Base-by-base conservation (phyloP, 2,113 vertebrate species). In the Alethe diademata region DNA sequence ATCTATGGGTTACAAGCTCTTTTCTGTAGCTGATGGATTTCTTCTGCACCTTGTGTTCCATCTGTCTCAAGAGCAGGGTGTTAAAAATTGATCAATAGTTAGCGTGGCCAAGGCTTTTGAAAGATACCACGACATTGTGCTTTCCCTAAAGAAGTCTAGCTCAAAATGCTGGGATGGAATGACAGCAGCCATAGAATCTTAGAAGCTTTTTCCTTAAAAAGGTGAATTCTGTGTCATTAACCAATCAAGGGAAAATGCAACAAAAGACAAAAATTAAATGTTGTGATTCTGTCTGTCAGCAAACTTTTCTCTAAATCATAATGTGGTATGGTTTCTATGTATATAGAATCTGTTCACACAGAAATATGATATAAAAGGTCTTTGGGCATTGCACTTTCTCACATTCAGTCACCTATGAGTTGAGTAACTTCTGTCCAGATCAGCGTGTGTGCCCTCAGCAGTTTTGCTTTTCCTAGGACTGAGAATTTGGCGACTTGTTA, bases 21-120 rank as follows among this genome's bases (percentile, higher is more conserved):
- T 66, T 81, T 73, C 56, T 78, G 29, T 57, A 74, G 72, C 43
- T 91, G 80, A 71, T 91, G 57, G 36, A 40, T 92, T 87, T 95
- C 36, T 86, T 78, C 48, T 45, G 12, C 0, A 0, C 35, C 31
- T 51, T 80, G 53, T 78, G 23, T 86, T 85, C 89, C 24, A 48
- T 88, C 56, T 92, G 19, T 87, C 78, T 85, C 58, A 86, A 90
- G 62, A 79, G 61, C 54, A 57, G 36, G 22, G 19, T 90, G 45
- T 87, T 92, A 88, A 87, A 61, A 86, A 57, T 38, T 65, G 19
- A 57, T 61, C 66, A 26, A 5, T 53, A 61, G 36, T 84, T 43
- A 50, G 33, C 14, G 19, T 61, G 70, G 28, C 28, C 70, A 57
- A 48, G 18, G 48, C n/a, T 87, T 92, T 84, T 60, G 57, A 75